A percentile compares a stretch with the other conserved stretches of the same genome.
Evolutionary conservation across 2,797 vertebrate species (phyloP).

Genomic region (Anguilla pacifica): DNA sequence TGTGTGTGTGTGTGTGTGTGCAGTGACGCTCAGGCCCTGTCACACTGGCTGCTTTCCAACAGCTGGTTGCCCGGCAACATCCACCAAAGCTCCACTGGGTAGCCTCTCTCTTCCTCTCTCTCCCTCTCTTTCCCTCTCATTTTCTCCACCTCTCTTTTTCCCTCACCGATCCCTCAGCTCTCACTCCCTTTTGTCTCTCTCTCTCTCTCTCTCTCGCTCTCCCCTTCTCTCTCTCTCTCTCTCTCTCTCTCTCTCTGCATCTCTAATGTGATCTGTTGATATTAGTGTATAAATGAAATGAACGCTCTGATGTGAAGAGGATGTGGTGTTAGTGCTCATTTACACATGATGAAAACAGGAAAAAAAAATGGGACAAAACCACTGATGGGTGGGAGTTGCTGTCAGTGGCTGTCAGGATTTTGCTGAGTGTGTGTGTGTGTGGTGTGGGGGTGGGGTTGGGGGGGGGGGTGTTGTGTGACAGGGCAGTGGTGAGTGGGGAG

Average conservation of each 20-base stretch:
- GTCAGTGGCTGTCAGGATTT: not conserved
- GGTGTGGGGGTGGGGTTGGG: not conserved
- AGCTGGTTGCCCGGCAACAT: conserved; percentile 51
- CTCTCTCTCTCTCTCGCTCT: not conserved
- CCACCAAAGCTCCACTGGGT: conserved; percentile 33
- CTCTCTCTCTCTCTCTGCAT: not conserved
- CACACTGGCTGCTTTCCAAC: conserved; percentile 45
- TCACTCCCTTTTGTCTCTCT: not conserved
- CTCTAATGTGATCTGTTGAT: conserved; percentile 19
- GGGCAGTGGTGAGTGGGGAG: not conserved
- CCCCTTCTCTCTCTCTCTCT: not conserved
- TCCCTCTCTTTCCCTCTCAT: conserved; percentile 9
- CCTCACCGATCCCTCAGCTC: not conserved
- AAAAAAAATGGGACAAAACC: not conserved
- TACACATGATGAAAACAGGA: not conserved
- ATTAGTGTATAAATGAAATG: not conserved
- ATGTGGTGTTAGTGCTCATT: not conserved
- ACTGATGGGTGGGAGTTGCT: not conserved
- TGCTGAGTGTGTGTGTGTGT: not conserved
- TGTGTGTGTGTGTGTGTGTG: conserved; percentile 25
- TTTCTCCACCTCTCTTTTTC: not conserved
- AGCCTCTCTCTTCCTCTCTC: conserved; percentile 13
- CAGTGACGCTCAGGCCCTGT: conserved; percentile 8
- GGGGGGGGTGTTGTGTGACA: not conserved
- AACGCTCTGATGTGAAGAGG: not conserved